Evolutionary conservation across 2,113 vertebrate genomes (phyloP).

Genomic region (Ia io): DNA sequence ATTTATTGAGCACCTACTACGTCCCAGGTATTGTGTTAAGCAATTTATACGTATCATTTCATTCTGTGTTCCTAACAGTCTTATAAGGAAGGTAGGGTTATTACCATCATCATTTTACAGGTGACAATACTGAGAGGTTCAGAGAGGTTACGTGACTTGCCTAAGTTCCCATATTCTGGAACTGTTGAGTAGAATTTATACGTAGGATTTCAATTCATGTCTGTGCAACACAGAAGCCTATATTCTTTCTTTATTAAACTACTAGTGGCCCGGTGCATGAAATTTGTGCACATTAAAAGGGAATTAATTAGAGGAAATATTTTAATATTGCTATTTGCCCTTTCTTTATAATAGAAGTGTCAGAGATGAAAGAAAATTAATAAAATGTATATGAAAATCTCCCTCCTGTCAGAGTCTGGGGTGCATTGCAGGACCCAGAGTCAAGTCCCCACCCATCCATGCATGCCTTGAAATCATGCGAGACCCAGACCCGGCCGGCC

Average conservation of each 20-base stretch:
- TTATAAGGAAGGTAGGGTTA: background rate
- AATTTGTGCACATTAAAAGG: too few relatives aligned
- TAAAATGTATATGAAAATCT: too few relatives aligned
- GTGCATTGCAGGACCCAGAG: too few relatives aligned
- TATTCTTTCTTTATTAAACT: background rate
- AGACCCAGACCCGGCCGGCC: too few relatives aligned
- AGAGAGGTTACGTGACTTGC: background rate
- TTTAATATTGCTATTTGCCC: too few relatives aligned
- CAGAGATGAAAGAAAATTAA: too few relatives aligned
- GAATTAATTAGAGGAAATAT: too few relatives aligned
- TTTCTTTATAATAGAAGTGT: too few relatives aligned
- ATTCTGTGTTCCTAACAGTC: background rate
- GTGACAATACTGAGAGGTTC: background rate
- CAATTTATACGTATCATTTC: background rate
- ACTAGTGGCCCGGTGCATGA: too few relatives aligned
- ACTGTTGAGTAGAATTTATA: background rate
- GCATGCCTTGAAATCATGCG: too few relatives aligned
- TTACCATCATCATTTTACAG: background rate
- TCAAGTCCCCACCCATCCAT: too few relatives aligned
- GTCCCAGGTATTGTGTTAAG: background rate
- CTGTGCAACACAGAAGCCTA: background rate
- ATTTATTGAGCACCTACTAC: background rate
- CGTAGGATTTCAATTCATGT: background rate
- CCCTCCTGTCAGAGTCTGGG: too few relatives aligned
- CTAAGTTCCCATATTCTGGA: background rate